phyloP scores from a whole-genome alignment of 2,888 invertebrate genomes.

The Philereme transversata region DNA sequence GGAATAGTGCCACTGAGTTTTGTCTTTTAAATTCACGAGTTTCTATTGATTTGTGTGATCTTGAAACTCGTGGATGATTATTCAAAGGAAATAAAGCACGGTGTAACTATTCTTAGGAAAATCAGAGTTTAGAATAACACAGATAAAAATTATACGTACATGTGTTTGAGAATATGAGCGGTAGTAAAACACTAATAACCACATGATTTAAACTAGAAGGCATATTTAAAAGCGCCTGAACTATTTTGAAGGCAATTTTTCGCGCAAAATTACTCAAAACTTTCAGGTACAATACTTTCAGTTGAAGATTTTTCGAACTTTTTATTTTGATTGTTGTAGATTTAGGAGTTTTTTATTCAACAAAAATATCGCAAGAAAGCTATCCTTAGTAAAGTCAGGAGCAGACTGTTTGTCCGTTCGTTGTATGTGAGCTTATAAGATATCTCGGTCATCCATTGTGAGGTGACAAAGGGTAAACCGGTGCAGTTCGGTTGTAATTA shows the following conservation, averaged over 20 bases:
- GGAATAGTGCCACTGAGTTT: too few species aligned
- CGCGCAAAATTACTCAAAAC: constrained; percentile 13
- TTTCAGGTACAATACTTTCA: constrained; percentile 36
- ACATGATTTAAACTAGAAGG: constrained; percentile 35
- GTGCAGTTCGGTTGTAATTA: constrained; percentile 42
- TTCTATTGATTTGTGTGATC: too few species aligned
- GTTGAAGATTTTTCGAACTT: neutral
- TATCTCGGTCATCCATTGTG: constrained; percentile 53
- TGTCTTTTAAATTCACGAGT: too few species aligned
- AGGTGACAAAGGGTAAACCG: constrained; percentile 47
- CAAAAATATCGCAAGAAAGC: constrained; percentile 22
- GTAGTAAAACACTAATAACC: constrained; percentile 48
- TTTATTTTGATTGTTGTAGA: neutral
- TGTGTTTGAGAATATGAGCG: constrained; percentile 49
- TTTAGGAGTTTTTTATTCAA: neutral
- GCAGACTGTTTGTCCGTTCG: constrained; percentile 49
- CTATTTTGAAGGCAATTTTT: constrained; percentile 34
- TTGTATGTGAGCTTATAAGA: constrained; percentile 58
- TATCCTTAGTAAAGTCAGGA: constrained; percentile 44
- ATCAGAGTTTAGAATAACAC: too few species aligned
- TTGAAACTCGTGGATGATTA: too few species aligned
- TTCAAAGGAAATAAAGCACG: too few species aligned
- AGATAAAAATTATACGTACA: constrained; percentile 49
- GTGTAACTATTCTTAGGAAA: too few species aligned
- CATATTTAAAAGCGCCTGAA: constrained; percentile 43